Base-by-base conservation (phyloP, 1,140 invertebrate genomes). In the Elymnias hypermnestra region DNA sequence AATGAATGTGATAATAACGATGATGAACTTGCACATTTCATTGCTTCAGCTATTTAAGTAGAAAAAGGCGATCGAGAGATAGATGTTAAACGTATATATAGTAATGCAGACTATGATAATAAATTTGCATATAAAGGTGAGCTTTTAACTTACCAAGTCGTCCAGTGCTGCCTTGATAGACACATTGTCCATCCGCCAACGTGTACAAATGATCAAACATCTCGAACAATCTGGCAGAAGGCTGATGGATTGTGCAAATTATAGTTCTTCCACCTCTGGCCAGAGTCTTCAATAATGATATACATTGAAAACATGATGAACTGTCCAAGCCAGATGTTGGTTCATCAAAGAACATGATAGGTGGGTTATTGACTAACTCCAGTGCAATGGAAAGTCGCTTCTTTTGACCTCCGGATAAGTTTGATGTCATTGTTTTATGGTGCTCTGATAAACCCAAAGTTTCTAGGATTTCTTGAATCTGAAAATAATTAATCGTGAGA, bases 211-310 rank as follows among this genome's bases (percentile, higher is more conserved):
- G 93, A 75, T 99, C 97, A 77, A 99, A 99, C 93, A 97, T 98
- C 77, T 98, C 96, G 69, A 99, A 99, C 15, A 98, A 86, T 60
- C 96, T 92, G 6, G 97, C 97, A 23, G 95, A 97, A 0, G 98
- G 98, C 71, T 99, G 98, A 87, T 99, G 98, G 57, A 99, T 98
- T 2, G 97, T 99, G 70, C 97, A 98, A 45, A 99, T 95, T 39
- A 99, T 97, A 0, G 97, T 98, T 48, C 97, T 89, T 0, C 97
- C 97, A 18, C 95, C 95, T 14, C 92, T 89, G 0, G 97, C 95
- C 33, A 99, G 76, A n/a, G 92, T 93, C 87, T 97, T 94, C 58
- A 97, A 76, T 29, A 96, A 71, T 6, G 93, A 92, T 31, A 98
- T 95, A 72, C 96, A 98, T 78, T 98, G 96, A 72, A 95, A 97